Evolutionary conservation across 2,888 invertebrate genomes (phyloP).

Genomic region (Hyposoter didymator): DNA sequence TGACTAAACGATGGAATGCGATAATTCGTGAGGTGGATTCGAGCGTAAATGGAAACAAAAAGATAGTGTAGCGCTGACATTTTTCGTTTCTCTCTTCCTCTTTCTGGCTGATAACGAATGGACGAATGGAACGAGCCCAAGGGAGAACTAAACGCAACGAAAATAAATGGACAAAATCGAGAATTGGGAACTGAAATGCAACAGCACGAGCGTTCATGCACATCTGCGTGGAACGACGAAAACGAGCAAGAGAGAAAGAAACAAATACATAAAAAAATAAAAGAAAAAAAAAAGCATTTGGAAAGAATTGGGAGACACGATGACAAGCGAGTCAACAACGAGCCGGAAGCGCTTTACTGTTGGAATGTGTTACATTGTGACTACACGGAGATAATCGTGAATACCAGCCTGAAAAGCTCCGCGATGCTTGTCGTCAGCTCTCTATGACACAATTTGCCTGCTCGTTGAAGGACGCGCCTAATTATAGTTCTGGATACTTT

Average conservation of each 20-base stretch:
- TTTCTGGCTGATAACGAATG: conserved; percentile 38
- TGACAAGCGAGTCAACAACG: conserved; percentile 49
- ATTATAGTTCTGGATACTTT: conserved; percentile 52
- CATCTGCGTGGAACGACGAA: neutral
- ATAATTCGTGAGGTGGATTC: conserved; percentile 25
- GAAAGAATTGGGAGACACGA: conserved; percentile 18
- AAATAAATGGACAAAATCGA: conserved; percentile 54
- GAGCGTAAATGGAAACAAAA: conserved; percentile 30
- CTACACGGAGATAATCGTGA: conserved; percentile 39
- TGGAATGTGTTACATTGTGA: conserved; percentile 37
- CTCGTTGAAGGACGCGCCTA: conserved; percentile 51
- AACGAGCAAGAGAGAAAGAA: neutral
- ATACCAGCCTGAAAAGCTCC: conserved; percentile 38
- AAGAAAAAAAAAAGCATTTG: neutral
- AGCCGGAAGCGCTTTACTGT: conserved; percentile 60
- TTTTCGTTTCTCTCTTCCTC: neutral
- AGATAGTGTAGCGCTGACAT: neutral
- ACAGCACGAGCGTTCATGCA: conserved; percentile 12
- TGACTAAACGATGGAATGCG: conserved; percentile 19
- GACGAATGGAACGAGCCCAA: conserved; percentile 49
- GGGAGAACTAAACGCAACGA: conserved; percentile 53
- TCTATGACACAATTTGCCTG: conserved; percentile 47
- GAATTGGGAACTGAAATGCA: conserved; percentile 36
- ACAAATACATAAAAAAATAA: neutral
- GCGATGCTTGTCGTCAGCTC: conserved; percentile 47